phyloP scores from a whole-genome alignment of 1,140 invertebrate genomes.

The Drosophila trapezifrons region DNA sequence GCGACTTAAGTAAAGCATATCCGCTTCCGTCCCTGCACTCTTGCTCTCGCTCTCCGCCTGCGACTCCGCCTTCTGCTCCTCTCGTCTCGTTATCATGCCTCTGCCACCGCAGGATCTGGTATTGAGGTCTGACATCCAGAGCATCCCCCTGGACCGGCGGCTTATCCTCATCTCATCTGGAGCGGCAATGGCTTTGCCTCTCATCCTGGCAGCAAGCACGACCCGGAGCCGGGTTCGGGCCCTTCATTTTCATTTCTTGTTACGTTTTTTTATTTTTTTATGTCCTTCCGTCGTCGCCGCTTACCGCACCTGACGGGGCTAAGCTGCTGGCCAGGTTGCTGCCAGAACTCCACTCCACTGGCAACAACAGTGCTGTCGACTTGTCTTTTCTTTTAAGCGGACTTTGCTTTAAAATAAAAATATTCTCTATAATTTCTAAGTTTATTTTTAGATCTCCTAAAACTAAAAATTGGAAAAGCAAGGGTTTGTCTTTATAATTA shows the following conservation, averaged over 20 bases:
- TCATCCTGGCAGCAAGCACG: constrained; percentile 30
- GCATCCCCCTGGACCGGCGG: constrained; percentile 18
- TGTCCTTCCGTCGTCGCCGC: constrained; percentile 69
- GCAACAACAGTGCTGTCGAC: neutral
- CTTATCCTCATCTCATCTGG: constrained; percentile 46
- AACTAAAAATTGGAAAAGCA: no score
- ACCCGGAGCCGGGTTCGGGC: constrained; percentile 34
- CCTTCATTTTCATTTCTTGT: constrained; percentile 82
- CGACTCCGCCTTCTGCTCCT: neutral
- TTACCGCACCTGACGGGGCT: constrained; percentile 65
- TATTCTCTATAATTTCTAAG: no score
- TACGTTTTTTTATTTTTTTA: constrained; percentile 70
- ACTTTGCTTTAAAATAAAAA: neutral
- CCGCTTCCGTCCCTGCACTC: constrained; percentile 74
- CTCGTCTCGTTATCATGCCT: constrained; percentile 19
- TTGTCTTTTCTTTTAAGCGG: neutral
- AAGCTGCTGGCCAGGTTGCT: constrained; percentile 67
- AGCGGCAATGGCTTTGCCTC: constrained; percentile 78
- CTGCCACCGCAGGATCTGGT: constrained; percentile 39
- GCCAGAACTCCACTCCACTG: constrained; percentile 27
- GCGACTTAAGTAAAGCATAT: constrained; percentile 83
- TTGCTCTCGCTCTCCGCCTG: neutral
- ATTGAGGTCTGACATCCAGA: constrained; percentile 66
- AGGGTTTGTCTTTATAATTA: no score
- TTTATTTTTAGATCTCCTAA: no score